Percentiles rank a stretch among this genome's conserved stretches.
Evolutionary conservation across 1,140 invertebrate species (phyloP).

Genomic region (Drosophila funebris): DNA sequence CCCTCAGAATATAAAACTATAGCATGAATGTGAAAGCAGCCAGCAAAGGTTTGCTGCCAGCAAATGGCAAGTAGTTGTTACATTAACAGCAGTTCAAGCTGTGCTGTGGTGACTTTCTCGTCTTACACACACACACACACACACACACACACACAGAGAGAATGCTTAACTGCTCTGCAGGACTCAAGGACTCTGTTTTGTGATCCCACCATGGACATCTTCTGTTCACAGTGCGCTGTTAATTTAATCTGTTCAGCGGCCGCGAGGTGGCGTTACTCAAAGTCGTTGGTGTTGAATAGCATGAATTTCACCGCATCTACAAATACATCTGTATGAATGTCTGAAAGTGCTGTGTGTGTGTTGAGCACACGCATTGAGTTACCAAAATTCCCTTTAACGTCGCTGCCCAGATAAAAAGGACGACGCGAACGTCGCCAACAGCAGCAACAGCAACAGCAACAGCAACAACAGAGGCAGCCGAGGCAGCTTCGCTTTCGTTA

Average conservation of each 20-base stretch:
- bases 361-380: slow-evolving; percentile 56
- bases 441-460: not conserved
- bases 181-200: slow-evolving; percentile 14
- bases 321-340: slow-evolving; percentile 9
- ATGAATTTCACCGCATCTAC: slow-evolving; percentile 64
- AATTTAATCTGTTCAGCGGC: slow-evolving; percentile 72
- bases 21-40: slow-evolving; percentile 33
- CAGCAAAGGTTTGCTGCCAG: slow-evolving; percentile 4
- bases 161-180: slow-evolving; percentile 51
- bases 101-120: slow-evolving; percentile 73
- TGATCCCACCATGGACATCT: slow-evolving; percentile 65
- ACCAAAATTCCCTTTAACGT: slow-evolving; percentile 51
- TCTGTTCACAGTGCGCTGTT: slow-evolving; percentile 64
- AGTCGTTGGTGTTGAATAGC: slow-evolving; percentile 64
- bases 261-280: slow-evolving; percentile 77
- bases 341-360: slow-evolving; percentile 33
- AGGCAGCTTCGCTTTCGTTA: slow-evolving; percentile 52
- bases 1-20: slow-evolving; percentile 21
- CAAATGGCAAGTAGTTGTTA: slow-evolving; percentile 12
- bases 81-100: slow-evolving; percentile 50
- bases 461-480: slow-evolving; percentile 20
- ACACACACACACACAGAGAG: not conserved
- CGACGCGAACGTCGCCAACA: slow-evolving; percentile 25
- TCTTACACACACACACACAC: slow-evolving; percentile 28
- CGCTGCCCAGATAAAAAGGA: slow-evolving; percentile 57